Base-by-base conservation (phyloP, 2,888 invertebrate genomes). In the Oligia fasciuncula region DNA sequence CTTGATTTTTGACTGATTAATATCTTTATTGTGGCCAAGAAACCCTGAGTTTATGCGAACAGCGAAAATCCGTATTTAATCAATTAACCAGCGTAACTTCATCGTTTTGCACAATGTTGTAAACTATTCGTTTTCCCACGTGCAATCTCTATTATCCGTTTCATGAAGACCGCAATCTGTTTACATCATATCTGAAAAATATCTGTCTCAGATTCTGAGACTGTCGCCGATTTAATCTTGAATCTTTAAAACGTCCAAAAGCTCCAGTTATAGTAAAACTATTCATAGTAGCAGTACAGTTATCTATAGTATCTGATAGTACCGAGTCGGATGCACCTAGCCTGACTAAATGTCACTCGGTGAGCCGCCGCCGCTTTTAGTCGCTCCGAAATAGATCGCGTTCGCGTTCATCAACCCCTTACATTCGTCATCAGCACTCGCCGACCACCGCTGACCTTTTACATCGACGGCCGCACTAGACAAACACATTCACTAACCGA, bases 341-440 rank as follows among this genome's bases (percentile, higher is more conserved):
- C 94, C 89, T 92, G 92, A 92, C 93, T 95, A 97, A 97, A 97
- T 97, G 97, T 97, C 97, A 97, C 94, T 96, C 95, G 95, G 96
- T 95, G 95, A 95, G 94, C 94, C 92, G 92, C 88, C 90, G 94
- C 94, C 94, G 93, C 92, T 93, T 97, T 96, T 97, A 96, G 95
- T 94, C 94, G 96, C 93, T 95, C 96, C 94, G 91, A 97, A 97
- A 97, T 97, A 97, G 96, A 95, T 90, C 90, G 85, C 77, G 92
- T 89, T 88, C 90, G 95, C 96, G 96, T 96, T 97, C 96, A 95
- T 94, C 96, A 96, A 97, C 96, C 96, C 94, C 96, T 95, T 92
- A 93, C 95, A 94, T 94, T 95, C 95, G 95, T 95, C 96, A 95
- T 94, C 94, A 91, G 86, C 89, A 90, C 90, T 88, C 90, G 90